Evolutionary conservation across 1,140 invertebrate genomes (phyloP).

Genomic region (Rhopalosiphum maidis): DNA sequence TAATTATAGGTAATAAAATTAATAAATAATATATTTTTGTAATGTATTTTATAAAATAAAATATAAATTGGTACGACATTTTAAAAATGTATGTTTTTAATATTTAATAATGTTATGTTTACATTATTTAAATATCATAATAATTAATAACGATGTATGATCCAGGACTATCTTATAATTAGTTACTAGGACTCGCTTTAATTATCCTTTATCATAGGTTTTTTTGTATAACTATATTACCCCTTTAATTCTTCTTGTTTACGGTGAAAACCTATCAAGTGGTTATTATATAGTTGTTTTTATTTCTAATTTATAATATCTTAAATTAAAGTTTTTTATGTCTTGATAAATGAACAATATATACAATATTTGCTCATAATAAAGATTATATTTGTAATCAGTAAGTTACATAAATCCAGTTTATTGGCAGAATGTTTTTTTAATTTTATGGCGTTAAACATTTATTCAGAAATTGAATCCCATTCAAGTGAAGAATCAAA

Average conservation of each 20-base stretch:
- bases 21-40: neutral
- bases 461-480: too few species aligned
- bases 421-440: neutral
- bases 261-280: neutral
- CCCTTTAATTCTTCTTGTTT: neutral
- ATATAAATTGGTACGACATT: neutral
- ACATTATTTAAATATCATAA: neutral
- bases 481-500: too few species aligned
- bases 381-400: too few species aligned
- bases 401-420: too few species aligned
- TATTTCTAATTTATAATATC: neutral
- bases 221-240: too few species aligned
- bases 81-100: neutral
- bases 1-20: too few species aligned
- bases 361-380: too few species aligned
- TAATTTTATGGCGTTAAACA: neutral
- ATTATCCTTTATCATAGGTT: neutral
- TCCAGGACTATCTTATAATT: neutral
- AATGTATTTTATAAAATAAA: neutral
- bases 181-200: constrained; percentile 14
- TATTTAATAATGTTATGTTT: neutral
- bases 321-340: too few species aligned
- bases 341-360: too few species aligned
- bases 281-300: neutral
- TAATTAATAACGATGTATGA: constrained; percentile 42